Evolutionary conservation across 2,113 vertebrate species (phyloP).

Genomic region (Oryzias woworae): DNA sequence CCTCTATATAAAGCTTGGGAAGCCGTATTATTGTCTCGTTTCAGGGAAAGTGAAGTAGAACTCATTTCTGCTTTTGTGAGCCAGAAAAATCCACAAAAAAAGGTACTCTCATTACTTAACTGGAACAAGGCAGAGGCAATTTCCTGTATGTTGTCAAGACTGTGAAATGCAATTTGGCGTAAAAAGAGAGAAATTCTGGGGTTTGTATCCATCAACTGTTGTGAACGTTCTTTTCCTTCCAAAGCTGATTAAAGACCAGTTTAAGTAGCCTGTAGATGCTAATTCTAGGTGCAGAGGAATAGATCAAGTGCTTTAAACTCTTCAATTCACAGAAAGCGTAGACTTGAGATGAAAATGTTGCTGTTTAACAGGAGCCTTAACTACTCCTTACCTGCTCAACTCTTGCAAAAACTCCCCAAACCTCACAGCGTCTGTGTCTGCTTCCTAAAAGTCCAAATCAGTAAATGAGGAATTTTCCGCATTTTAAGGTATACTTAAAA

Average conservation of each 20-base stretch:
- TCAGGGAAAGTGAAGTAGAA: slow-evolving; percentile 24
- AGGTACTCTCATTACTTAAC: slow-evolving; percentile 6
- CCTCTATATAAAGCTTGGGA: slow-evolving; percentile 43
- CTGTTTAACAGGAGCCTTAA: background rate
- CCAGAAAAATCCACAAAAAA: slow-evolving; percentile 26
- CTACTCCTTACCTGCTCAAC: background rate
- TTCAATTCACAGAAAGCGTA: background rate
- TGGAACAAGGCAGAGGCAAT: slow-evolving; percentile 14
- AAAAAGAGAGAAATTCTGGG: slow-evolving; percentile 3
- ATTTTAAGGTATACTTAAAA: too few relatives aligned
- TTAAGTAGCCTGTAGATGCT: slow-evolving; percentile 6
- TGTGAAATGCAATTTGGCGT: background rate
- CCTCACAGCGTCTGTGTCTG: too few relatives aligned
- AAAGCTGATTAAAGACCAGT: slow-evolving; percentile 10
- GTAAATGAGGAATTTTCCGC: too few relatives aligned
- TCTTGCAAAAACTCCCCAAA: background rate
- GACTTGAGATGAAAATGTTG: background rate
- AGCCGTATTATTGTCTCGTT: slow-evolving; percentile 27
- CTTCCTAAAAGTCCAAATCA: too few relatives aligned
- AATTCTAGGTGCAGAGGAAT: background rate
- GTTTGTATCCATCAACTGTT: slow-evolving; percentile 11
- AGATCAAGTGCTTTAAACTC: background rate
- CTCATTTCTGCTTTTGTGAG: slow-evolving; percentile 26
- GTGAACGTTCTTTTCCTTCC: slow-evolving; percentile 9
- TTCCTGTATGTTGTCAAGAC: slow-evolving; percentile 8